These are phyloP conservation scores for Glyphotaelius pellucidus DNA, from an alignment of 2,888 invertebrate species.

Conservation along the genomic window DNA sequence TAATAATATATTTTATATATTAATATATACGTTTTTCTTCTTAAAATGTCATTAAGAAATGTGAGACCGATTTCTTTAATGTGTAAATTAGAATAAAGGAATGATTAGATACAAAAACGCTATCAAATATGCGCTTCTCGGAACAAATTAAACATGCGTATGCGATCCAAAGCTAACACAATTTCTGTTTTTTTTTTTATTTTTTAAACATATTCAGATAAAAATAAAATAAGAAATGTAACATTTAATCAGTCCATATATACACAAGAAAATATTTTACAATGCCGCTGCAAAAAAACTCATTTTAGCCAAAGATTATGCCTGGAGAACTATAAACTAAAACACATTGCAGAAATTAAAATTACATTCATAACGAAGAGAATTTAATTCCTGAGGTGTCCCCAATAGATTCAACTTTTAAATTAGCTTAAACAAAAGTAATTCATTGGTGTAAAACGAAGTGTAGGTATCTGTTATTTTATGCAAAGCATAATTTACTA, in stretches of 20 bases:
- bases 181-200: background rate
- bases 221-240: constrained; percentile 37
- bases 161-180: background rate
- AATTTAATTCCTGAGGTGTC: constrained; percentile 12
- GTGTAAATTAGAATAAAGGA: constrained; percentile 28
- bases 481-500: background rate
- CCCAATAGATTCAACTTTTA: background rate
- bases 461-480: background rate
- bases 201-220: background rate
- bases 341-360: constrained; percentile 26
- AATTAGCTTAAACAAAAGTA: background rate
- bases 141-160: background rate
- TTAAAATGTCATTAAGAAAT: constrained; percentile 12
- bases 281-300: background rate
- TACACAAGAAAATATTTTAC: constrained; percentile 32
- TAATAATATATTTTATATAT: constrained; percentile 15
- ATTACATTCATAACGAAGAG: constrained; percentile 6
- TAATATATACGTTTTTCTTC: background rate
- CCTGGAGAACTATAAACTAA: constrained; percentile 28
- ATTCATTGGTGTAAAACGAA: background rate
- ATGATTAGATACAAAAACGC: constrained; percentile 20
- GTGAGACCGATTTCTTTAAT: constrained; percentile 17
- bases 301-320: constrained; percentile 8
- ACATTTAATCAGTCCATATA: constrained; percentile 44
- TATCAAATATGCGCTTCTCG: constrained; percentile 10